Evolutionary conservation across 2,797 vertebrate genomes (phyloP), one percentile per base, ranked within the genome.

Genomic region (Sternotherus odoratus): DNA sequence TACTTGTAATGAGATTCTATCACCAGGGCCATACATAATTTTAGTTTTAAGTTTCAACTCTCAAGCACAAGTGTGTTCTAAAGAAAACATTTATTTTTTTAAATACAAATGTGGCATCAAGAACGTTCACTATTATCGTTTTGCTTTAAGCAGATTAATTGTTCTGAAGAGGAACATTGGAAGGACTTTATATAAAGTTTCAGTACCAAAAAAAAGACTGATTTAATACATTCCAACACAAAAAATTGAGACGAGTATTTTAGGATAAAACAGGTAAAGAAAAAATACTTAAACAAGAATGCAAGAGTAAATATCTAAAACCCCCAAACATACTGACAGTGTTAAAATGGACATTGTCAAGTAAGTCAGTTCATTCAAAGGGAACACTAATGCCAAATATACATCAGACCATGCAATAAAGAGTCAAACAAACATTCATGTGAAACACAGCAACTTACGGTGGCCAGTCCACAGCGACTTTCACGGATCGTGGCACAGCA

Each of bases 401-500:
- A 33, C 0, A 19, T n/a, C 17, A 36, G 6, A 36, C 2, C 8
- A 87, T 28, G 12, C 26, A 56, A 56, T 33, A 46, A 3, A 2
- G 0, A 6, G 50, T 4, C 12, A 4, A 0, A 36, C 12, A 4
- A 0, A 36, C 21, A 6, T 12, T 26, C 6, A 28, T 28, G 39
- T 39, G 33, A 17, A 43, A 46, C 43, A 80, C 6, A 75, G 50
- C 49, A 77, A 98, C 99, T 98, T 93, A 99, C 99, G 1, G 99
- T 99, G 57, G 99, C 99, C 30, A 99, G 98, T 12, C 99, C 99
- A 24, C 99, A 99, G 90, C 98, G 99, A 93, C 99, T 99, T 96
- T 99, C 99, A 21, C 99, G 98, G 91, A 99, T 99, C 1, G 99
- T 99, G 75, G 99, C 99, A 9, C 99, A 99, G 98, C 99, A 99